Conservation (phyloP, 2,888 invertebrate genomes). For the Metallyticus violacea region DNA sequence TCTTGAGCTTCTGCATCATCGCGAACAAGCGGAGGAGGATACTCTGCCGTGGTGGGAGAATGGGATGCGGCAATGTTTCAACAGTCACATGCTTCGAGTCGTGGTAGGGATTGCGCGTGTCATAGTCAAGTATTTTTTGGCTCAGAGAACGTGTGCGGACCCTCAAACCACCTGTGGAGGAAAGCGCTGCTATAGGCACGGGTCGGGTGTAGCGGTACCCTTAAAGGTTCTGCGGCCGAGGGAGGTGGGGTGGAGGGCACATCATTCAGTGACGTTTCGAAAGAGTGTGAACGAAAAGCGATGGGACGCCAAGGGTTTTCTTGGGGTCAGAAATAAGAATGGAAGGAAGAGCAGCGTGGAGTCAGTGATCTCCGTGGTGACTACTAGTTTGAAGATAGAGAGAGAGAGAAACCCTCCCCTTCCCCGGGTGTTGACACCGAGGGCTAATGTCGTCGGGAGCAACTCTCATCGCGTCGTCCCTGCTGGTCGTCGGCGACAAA, state of each 20-base stretch:
- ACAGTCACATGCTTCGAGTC: background rate
- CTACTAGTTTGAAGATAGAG: background rate
- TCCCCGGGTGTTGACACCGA: background rate
- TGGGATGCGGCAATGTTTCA: background rate
- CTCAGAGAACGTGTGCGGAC: background rate
- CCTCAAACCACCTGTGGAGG: background rate
- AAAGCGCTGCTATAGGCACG: too few relatives aligned
- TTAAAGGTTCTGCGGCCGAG: too few relatives aligned
- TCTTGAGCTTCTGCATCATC: background rate
- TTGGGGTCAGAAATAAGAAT: background rate
- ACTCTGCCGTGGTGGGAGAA: background rate
- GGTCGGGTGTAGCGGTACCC: too few relatives aligned
- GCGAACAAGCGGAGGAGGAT: background rate
- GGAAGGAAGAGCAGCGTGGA: background rate
- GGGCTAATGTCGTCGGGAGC: background rate
- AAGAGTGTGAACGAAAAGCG: too few relatives aligned
- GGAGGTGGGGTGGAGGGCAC: too few relatives aligned
- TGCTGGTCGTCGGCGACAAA: constrained; percentile 4
- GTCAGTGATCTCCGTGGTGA: background rate
- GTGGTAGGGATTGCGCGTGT: background rate
- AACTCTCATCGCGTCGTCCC: background rate
- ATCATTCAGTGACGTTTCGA: background rate
- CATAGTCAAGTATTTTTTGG: background rate
- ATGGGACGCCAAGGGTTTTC: background rate
- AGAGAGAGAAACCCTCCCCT: background rate